A percentile compares a stretch with the other conserved stretches of the same genome.
These are phyloP conservation scores for Caenorhabditis parvicauda DNA, from an alignment of 2,888 invertebrate species.

Conservation along the genomic window DNA sequence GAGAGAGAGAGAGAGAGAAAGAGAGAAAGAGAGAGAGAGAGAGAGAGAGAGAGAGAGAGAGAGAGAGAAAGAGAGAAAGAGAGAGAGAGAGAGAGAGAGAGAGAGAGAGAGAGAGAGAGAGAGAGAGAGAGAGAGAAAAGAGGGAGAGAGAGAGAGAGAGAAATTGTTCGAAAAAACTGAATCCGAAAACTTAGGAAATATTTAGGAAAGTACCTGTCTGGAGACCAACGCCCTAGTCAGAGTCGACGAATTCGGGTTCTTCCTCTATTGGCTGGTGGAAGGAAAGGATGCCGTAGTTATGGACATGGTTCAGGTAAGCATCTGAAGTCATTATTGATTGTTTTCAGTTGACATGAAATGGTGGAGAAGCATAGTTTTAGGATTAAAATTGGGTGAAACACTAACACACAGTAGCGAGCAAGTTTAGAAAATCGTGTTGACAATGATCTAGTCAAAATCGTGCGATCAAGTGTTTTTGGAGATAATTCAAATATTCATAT, in stretches of 20 bases:
- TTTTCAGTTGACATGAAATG: not conserved
- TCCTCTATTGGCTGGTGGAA: conserved; percentile 67
- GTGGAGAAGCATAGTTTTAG: no score
- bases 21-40: no score
- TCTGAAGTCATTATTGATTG: not conserved
- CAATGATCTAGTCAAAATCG: no score
- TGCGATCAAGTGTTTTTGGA: no score
- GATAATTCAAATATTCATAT: no score
- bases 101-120: not conserved
- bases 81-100: conserved; percentile 4
- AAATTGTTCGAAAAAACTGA: not conserved
- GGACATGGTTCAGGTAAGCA: conserved; percentile 86
- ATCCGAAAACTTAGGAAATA: not conserved
- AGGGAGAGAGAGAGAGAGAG: conserved; percentile 10
- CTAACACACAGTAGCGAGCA: no score
- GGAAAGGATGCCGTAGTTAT: conserved; percentile 90
- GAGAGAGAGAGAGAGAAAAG: not conserved
- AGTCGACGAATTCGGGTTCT: conserved; percentile 68
- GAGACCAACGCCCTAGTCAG: conserved; percentile 65
- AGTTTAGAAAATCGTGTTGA: no score
- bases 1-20: no score
- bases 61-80: conserved; percentile 20
- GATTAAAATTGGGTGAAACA: no score
- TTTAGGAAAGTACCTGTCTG: conserved; percentile 50
- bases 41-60: no score